Evolutionary conservation across 2,888 invertebrate species (phyloP).

Genomic region (Protonemura montana): DNA sequence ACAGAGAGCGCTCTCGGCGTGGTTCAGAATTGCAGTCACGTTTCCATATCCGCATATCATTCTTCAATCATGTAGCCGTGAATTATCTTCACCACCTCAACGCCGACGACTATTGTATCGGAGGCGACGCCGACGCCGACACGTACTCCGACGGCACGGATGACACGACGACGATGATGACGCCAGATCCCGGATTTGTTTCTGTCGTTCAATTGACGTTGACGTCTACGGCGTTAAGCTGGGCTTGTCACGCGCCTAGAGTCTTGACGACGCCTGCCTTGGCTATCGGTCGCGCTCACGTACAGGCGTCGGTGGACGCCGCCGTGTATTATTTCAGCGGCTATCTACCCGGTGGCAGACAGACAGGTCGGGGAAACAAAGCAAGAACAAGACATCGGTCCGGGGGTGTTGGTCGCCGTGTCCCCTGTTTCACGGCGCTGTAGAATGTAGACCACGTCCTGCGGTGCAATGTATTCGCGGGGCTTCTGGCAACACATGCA

Average conservation of each 20-base stretch:
- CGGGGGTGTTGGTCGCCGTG: background rate
- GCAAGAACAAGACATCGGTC: background rate
- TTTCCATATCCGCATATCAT: slow-evolving; percentile 26
- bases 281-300: background rate
- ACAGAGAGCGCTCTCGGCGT: background rate
- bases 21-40: slow-evolving; percentile 18
- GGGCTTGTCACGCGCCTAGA: background rate
- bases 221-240: background rate
- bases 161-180: background rate
- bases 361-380: slow-evolving; percentile 1
- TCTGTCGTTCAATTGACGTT: slow-evolving; percentile 7
- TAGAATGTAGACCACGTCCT: background rate
- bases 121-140: background rate
- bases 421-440: background rate
- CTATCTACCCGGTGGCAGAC: background rate
- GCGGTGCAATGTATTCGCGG: background rate
- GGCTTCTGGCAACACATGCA: background rate
- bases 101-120: background rate
- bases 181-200: slow-evolving; percentile 21
- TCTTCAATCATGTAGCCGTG: slow-evolving; percentile 37
- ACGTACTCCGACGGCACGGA: background rate
- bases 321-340: slow-evolving; percentile 20
- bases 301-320: background rate
- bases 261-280: background rate
- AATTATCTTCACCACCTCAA: background rate